Conservation (phyloP, 2,113 vertebrate genomes). For the Malaclemys terrapin region DNA sequence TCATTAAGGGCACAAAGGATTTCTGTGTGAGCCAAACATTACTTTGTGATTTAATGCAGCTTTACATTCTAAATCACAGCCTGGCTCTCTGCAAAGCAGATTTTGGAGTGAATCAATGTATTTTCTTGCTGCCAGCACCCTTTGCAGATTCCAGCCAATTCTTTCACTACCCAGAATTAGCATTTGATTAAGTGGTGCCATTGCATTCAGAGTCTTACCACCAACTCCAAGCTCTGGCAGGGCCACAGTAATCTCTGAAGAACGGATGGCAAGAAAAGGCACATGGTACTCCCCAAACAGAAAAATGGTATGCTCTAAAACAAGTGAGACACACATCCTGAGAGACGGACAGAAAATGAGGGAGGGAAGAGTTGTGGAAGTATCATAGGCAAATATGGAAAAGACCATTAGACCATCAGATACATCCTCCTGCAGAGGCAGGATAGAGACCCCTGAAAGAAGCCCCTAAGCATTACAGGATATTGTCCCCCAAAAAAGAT, state of each 20-base stretch:
- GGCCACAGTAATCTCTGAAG: slow-evolving; percentile 80
- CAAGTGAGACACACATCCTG: not conserved
- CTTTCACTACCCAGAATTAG: slow-evolving; percentile 77
- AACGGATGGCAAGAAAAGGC: slow-evolving; percentile 79
- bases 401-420: not conserved
- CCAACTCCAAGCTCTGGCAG: slow-evolving; percentile 85
- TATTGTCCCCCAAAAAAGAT: not conserved
- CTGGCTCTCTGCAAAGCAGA: slow-evolving; percentile 74
- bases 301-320: not conserved
- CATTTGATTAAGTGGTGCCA: slow-evolving; percentile 68
- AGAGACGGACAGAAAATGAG: not conserved
- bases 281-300: slow-evolving; percentile 76
- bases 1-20: slow-evolving; percentile 85
- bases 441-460: not conserved
- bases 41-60: slow-evolving; percentile 82
- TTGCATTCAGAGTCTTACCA: slow-evolving; percentile 71
- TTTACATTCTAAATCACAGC: slow-evolving; percentile 80
- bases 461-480: not conserved
- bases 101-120: slow-evolving; percentile 75
- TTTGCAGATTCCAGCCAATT: slow-evolving; percentile 74
- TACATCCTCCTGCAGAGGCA: not conserved
- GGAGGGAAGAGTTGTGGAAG: not conserved
- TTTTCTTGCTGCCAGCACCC: slow-evolving; percentile 78
- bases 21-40: slow-evolving; percentile 80
- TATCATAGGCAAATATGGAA: not conserved